phyloP scores from a whole-genome alignment of 1,140 invertebrate genomes.

The Tetramorium simillimum region DNA sequence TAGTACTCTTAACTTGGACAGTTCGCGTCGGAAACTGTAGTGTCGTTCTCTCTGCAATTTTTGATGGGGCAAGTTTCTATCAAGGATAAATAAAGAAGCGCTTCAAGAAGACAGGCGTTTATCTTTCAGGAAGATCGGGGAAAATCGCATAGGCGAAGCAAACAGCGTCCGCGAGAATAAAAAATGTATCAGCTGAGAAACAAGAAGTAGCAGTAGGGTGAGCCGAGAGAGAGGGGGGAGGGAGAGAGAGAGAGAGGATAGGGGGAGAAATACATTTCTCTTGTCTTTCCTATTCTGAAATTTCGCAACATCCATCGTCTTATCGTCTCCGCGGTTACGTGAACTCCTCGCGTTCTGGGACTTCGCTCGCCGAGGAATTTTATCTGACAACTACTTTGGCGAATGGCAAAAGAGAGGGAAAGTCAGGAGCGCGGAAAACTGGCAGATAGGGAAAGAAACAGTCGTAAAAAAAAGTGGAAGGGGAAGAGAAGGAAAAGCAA shows the following conservation, averaged over 20 bases:
- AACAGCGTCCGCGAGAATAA: slow-evolving; percentile 42
- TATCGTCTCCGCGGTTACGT: slow-evolving; percentile 59
- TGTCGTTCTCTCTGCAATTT: slow-evolving; percentile 13
- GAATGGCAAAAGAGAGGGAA: slow-evolving; percentile 48
- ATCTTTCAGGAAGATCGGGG: slow-evolving; percentile 38
- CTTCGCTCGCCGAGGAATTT: slow-evolving; percentile 60
- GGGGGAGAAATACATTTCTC: slow-evolving; percentile 41
- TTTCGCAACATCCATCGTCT: slow-evolving; percentile 60
- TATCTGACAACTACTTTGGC: slow-evolving; percentile 65
- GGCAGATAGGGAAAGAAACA: neutral
- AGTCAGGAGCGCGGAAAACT: slow-evolving; percentile 29
- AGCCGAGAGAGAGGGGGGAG: no score
- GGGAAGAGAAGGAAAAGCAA: neutral
- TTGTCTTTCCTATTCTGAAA: slow-evolving; percentile 53
- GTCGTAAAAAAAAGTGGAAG: neutral
- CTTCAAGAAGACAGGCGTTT: slow-evolving; percentile 34
- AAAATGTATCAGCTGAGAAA: slow-evolving; percentile 41
- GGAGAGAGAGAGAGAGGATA: no score
- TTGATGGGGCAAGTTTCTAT: slow-evolving; percentile 48
- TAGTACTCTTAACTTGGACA: neutral
- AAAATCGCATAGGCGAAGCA: slow-evolving; percentile 28
- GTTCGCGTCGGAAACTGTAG: neutral
- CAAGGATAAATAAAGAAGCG: slow-evolving; percentile 47
- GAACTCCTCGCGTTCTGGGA: slow-evolving; percentile 54
- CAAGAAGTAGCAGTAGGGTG: neutral